Conservation (phyloP, 2,888 invertebrate species). For the Neoscelio sp. region DNA sequence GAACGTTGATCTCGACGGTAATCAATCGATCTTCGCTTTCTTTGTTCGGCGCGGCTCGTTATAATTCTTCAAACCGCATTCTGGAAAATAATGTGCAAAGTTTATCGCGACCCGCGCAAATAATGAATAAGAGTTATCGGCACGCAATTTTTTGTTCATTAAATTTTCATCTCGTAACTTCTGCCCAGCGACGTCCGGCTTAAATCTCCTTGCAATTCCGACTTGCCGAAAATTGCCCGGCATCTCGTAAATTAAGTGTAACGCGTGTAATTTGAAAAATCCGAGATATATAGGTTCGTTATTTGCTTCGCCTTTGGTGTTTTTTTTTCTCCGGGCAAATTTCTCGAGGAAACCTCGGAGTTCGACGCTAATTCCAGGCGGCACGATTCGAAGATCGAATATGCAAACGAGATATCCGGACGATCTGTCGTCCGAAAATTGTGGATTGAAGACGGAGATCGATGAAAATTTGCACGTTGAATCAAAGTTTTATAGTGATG, state of each 20-base stretch:
- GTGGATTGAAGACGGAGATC: not conserved
- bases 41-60: not conserved
- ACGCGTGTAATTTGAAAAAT: constrained; percentile 10
- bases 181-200: no score
- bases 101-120: constrained; percentile 5
- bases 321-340: not conserved
- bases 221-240: not conserved
- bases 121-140: constrained; percentile 12
- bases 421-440: constrained; percentile 11
- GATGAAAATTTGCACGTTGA: constrained; percentile 4
- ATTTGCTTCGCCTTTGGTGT: not conserved
- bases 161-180: not conserved
- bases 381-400: constrained; percentile 32
- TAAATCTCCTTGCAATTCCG: not conserved
- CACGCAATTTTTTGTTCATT: constrained; percentile 5
- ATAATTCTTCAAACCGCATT: constrained; percentile 1
- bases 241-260: not conserved
- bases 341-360: constrained; percentile 1
- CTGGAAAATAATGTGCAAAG: constrained; percentile 9
- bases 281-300: constrained; percentile 2
- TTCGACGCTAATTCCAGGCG: constrained; percentile 33
- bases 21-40: not conserved
- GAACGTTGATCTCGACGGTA: no score
- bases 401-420: constrained; percentile 30
- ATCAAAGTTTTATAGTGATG: not conserved